Conservation (phyloP, 2,113 vertebrate species). For the Colaptes auratus region DNA sequence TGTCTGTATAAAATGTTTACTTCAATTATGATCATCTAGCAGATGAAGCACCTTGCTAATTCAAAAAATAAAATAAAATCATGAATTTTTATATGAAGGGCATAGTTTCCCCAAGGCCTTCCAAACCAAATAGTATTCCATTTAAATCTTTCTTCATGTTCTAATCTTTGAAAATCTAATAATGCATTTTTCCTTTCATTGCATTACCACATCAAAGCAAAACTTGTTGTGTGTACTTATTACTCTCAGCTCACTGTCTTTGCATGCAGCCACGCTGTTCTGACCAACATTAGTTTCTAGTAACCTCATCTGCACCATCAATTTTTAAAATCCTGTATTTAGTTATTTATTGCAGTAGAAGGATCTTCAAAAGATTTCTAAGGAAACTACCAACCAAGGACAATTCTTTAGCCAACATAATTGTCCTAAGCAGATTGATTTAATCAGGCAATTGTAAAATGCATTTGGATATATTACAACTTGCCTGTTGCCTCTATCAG, state of each 20-base stretch:
- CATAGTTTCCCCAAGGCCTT: conserved; percentile 57
- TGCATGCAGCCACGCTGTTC: neutral
- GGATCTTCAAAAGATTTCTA: neutral
- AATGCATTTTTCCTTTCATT: conserved; percentile 28
- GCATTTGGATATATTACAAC: neutral
- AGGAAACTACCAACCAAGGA: neutral
- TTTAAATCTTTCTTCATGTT: conserved; percentile 54
- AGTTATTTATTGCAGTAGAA: neutral
- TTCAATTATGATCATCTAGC: conserved; percentile 29
- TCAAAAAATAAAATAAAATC: conserved; percentile 35
- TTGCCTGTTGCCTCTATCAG: neutral
- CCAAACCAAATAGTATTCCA: conserved; percentile 46
- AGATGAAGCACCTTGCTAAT: conserved; percentile 57
- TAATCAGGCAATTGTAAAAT: neutral
- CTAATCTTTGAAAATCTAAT: conserved; percentile 72
- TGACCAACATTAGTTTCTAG: neutral
- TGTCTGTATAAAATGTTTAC: neutral
- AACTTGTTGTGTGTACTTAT: neutral
- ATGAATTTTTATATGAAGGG: conserved; percentile 50
- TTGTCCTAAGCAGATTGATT: conserved; percentile 1
- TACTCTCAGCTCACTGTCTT: conserved; percentile 14
- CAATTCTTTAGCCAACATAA: neutral
- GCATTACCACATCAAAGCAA: conserved; percentile 55
- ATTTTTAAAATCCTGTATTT: neutral
- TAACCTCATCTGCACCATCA: neutral